These are phyloP conservation scores for Darevskia mixta DNA, from an alignment of 2,797 vertebrate genomes.

Conservation along the genomic window DNA sequence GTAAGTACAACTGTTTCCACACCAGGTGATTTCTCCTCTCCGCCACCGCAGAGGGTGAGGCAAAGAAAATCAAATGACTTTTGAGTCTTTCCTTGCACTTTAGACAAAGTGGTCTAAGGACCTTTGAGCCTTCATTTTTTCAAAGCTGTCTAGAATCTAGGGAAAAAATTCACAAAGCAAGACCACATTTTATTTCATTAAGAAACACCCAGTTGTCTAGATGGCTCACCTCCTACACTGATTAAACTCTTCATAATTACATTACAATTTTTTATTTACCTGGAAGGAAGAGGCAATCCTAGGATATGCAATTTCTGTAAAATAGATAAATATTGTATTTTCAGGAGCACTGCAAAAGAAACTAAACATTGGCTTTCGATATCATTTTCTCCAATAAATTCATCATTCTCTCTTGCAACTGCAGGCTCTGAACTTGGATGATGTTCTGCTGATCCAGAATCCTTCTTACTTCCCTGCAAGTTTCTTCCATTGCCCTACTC, in stretches of 20 bases:
- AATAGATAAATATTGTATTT: slow-evolving; percentile 57
- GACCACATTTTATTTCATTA: slow-evolving; percentile 6
- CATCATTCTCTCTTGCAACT: slow-evolving; percentile 98
- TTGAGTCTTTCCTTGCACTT: no score
- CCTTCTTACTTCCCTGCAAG: slow-evolving; percentile 91
- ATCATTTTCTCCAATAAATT: slow-evolving; percentile 96
- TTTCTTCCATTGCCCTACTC: slow-evolving; percentile 92
- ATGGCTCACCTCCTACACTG: slow-evolving; percentile 55
- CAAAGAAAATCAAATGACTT: no score
- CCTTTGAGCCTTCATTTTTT: no score
- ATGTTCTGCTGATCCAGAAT: slow-evolving; percentile 96
- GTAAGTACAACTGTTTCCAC: no score
- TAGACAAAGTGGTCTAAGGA: no score
- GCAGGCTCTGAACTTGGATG: slow-evolving; percentile 95
- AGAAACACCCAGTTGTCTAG: slow-evolving; percentile 13
- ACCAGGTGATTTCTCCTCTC: no score
- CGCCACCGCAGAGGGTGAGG: no score
- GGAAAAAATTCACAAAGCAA: slow-evolving; percentile 18
- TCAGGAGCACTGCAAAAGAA: slow-evolving; percentile 59
- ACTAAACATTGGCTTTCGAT: slow-evolving; percentile 80
- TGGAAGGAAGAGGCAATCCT: slow-evolving; percentile 67
- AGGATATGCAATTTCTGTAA: slow-evolving; percentile 63
- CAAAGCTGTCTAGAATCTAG: neutral
- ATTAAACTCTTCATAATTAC: slow-evolving; percentile 58
- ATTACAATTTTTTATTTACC: slow-evolving; percentile 63